These are phyloP conservation scores for Harpagoxenus sublaevis DNA, from an alignment of 2,888 invertebrate species.

Conservation along the genomic window DNA sequence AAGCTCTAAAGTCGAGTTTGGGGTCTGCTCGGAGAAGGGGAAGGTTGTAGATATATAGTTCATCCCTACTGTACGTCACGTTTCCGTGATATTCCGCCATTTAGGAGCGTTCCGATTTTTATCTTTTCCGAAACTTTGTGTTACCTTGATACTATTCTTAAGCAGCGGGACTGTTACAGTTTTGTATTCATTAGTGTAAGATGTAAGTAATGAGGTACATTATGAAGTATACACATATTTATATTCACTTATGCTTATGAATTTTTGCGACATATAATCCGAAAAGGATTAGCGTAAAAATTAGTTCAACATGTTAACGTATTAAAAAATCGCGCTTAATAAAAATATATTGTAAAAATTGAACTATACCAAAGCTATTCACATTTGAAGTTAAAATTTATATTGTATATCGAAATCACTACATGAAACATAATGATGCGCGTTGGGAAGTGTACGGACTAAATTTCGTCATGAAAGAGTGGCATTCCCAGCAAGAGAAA, in stretches of 20 bases:
- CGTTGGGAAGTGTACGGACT: not conserved
- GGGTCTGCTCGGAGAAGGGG: not conserved
- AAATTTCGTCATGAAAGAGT: slow-evolving; percentile 6
- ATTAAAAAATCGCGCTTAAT: too few relatives aligned
- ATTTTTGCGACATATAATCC: not conserved
- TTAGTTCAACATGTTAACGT: not conserved
- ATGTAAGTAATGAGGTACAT: slow-evolving; percentile 19
- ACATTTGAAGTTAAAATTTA: not conserved
- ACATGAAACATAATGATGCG: not conserved
- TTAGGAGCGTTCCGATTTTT: slow-evolving; percentile 39
- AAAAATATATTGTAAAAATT: not conserved
- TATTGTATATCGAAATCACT: not conserved
- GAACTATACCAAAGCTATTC: not conserved
- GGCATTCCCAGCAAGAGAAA: slow-evolving; percentile 39
- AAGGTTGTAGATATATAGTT: not conserved
- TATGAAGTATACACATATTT: slow-evolving; percentile 2
- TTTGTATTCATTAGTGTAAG: slow-evolving; percentile 25
- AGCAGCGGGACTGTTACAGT: not conserved
- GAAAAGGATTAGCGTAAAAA: not conserved
- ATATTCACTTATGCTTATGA: not conserved
- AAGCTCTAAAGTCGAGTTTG: not conserved
- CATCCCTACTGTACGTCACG: slow-evolving; percentile 37
- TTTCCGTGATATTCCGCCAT: slow-evolving; percentile 47
- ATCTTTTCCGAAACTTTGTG: slow-evolving; percentile 38
- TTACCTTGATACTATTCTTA: slow-evolving; percentile 53